A percentile compares a stretch with the other conserved stretches of the same genome.
Conservation (phyloP, 2,113 vertebrate species). For the Cephalophus harveyi region DNA sequence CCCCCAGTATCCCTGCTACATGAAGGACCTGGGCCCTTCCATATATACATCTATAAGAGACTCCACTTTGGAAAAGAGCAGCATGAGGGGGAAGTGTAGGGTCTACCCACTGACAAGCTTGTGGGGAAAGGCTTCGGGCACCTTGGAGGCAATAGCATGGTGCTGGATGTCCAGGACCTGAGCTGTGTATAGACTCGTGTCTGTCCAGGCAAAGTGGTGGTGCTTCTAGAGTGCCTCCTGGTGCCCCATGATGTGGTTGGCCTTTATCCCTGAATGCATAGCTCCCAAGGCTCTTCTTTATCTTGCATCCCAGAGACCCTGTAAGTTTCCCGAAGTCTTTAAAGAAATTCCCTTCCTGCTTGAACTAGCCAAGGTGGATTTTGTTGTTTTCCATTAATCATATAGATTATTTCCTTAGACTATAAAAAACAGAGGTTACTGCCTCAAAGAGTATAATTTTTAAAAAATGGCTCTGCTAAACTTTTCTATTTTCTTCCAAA, state of each 20-base stretch:
- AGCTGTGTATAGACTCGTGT: neutral
- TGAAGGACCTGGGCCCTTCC: neutral
- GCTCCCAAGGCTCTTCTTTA: neutral
- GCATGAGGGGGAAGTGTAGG: neutral
- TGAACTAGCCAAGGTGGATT: neutral
- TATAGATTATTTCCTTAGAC: neutral
- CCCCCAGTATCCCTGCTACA: neutral
- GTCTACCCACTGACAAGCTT: neutral
- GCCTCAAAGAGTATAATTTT: neutral
- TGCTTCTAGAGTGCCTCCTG: neutral
- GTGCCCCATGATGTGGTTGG: neutral
- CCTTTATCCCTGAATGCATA: neutral
- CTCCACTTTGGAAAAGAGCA: neutral
- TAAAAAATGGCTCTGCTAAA: neutral
- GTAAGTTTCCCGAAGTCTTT: neutral
- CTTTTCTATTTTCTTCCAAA: neutral
- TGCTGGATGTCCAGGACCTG: neutral
- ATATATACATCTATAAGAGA: neutral
- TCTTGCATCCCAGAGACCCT: neutral
- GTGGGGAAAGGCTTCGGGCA: fast-evolving
- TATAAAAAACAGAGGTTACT: neutral
- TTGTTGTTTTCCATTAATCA: neutral
- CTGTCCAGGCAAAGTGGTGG: neutral
- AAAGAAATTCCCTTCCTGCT: neutral
- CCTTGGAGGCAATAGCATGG: neutral